These are phyloP conservation scores for Neolamprologus modestus DNA, from an alignment of 2,113 vertebrate genomes.

Conservation along the genomic window DNA sequence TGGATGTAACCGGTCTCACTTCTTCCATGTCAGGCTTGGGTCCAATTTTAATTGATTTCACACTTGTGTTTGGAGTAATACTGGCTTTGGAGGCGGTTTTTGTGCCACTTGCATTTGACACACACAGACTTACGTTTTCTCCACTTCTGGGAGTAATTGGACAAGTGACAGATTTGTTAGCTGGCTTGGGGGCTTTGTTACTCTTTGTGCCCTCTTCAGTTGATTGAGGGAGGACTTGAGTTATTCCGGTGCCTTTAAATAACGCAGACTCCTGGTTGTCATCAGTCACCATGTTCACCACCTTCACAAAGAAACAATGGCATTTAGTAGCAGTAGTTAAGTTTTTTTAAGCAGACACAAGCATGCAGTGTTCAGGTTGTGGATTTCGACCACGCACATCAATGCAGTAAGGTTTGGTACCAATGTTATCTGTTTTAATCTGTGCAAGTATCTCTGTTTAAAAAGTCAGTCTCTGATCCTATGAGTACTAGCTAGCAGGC, in stretches of 20 bases:
- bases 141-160: background rate
- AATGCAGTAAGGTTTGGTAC: background rate
- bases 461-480: background rate
- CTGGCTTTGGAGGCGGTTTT: background rate
- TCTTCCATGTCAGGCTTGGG: background rate
- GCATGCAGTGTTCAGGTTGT: background rate
- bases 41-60: background rate
- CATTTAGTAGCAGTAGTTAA: background rate
- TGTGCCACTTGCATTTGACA: background rate
- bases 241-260: background rate
- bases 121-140: background rate
- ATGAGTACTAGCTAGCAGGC: background rate
- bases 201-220: background rate
- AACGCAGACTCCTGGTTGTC: background rate
- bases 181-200: background rate
- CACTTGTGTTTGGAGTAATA: background rate
- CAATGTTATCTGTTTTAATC: background rate
- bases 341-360: background rate
- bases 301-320: constrained; percentile 3
- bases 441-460: background rate
- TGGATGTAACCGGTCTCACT: too few relatives aligned
- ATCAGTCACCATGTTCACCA: background rate
- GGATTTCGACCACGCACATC: background rate
- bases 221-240: background rate
- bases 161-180: background rate